Conservation (phyloP, 2,888 invertebrate genomes). For the Lithophane socia region DNA sequence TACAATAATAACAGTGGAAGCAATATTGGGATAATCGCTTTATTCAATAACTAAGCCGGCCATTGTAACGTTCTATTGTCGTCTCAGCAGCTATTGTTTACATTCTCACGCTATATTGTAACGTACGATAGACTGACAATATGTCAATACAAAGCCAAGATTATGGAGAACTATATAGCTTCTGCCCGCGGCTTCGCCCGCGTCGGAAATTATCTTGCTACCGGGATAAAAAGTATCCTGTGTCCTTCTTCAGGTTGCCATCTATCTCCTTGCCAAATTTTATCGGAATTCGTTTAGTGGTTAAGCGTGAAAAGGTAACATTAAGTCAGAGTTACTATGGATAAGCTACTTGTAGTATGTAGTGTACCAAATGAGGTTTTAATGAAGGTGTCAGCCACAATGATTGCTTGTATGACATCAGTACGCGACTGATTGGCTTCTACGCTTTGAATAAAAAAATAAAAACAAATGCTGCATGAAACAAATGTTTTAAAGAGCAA, state of each 20-base stretch:
- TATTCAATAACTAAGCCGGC: constrained; percentile 24
- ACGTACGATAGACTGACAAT: constrained; percentile 6
- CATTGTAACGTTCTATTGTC: constrained; percentile 21
- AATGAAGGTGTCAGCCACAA: constrained; percentile 26
- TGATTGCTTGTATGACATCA: background rate
- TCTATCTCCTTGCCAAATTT: too few species aligned
- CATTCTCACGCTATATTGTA: background rate
- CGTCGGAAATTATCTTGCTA: too few species aligned
- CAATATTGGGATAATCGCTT: constrained; percentile 21
- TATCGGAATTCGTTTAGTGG: too few species aligned
- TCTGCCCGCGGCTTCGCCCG: too few species aligned
- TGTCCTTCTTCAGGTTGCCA: too few species aligned
- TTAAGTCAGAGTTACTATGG: too few species aligned
- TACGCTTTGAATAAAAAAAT: too few species aligned
- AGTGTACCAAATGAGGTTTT: constrained; percentile 30
- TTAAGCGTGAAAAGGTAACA: too few species aligned
- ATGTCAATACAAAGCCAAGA: constrained; percentile 16
- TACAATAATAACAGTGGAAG: too few species aligned
- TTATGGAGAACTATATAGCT: background rate
- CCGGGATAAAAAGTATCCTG: too few species aligned
- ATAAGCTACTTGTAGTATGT: background rate
- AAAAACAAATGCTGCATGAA: too few species aligned
- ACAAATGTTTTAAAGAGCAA: too few species aligned
- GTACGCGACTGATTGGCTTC: background rate
- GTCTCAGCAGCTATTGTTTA: constrained; percentile 23